These are phyloP conservation scores for Holothuria leucospilota DNA, from an alignment of 53 echinoderm and acorn worm species.

Conservation along the genomic window DNA sequence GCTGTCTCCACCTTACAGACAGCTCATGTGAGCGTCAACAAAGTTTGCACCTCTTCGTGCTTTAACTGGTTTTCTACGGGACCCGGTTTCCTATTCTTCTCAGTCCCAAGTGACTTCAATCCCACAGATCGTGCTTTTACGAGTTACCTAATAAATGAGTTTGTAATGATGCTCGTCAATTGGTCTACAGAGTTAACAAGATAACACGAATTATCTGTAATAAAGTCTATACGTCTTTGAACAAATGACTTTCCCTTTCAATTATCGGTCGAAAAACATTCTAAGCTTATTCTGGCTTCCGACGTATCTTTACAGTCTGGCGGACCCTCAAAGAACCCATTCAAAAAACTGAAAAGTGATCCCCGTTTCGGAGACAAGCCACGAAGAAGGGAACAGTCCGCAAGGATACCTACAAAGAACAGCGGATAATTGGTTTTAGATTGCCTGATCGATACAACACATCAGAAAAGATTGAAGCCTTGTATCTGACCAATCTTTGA, in stretches of 20 bases:
- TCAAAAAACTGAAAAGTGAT: constrained; percentile 29
- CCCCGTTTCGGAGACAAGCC: background rate
- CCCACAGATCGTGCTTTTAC: background rate
- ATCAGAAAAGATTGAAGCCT: constrained; percentile 49
- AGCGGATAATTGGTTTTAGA: constrained; percentile 85
- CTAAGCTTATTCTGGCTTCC: constrained; percentile 25
- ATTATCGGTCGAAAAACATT: constrained; percentile 58
- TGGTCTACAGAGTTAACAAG: constrained; percentile 39
- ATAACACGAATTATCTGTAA: constrained; percentile 11
- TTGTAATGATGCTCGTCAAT: constrained; percentile 26
- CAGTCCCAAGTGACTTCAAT: constrained; percentile 6
- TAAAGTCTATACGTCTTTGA: constrained; percentile 20
- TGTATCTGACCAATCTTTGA: background rate
- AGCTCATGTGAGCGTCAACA: no score
- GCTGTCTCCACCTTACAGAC: no score
- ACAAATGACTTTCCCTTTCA: constrained; percentile 46
- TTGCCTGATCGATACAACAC: constrained; percentile 64
- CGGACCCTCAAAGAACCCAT: constrained; percentile 29
- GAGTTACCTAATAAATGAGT: constrained; percentile 16
- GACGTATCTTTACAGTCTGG: constrained; percentile 15
- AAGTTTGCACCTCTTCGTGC: no score
- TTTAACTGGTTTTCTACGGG: no score
- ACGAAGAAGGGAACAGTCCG: constrained; percentile 52
- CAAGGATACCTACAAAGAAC: constrained; percentile 63
- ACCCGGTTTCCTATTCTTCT: no score